Conservation (phyloP, 2,797 vertebrate genomes). For the Phalloptychus januarius region DNA sequence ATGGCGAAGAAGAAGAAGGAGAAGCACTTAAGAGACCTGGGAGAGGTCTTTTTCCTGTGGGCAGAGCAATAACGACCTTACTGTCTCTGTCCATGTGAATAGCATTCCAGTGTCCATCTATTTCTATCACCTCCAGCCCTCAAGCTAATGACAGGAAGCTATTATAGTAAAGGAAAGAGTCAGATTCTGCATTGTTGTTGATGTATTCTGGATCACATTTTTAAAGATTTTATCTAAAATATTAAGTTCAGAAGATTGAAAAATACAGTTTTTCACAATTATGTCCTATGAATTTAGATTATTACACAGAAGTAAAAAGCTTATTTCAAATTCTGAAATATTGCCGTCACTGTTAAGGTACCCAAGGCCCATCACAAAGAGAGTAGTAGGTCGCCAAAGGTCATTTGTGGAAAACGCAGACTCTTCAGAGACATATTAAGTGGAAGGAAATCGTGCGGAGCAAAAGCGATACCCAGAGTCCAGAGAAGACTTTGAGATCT, state of each 20-base stretch:
- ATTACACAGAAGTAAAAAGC: neutral
- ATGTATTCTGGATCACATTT: conserved; percentile 28
- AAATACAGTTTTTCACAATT: neutral
- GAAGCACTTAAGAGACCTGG: conserved; percentile 65
- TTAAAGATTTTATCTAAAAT: neutral
- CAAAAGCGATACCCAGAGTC: neutral
- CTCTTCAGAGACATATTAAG: neutral
- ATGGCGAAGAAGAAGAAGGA: conserved; percentile 47
- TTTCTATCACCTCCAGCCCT: conserved; percentile 56
- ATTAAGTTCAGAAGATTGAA: neutral
- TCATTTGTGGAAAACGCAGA: neutral
- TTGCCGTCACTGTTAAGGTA: too few species aligned
- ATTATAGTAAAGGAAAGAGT: conserved; percentile 56
- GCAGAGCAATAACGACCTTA: conserved; percentile 66
- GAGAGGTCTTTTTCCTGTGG: conserved; percentile 63
- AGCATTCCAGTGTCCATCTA: conserved; percentile 57
- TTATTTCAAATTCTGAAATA: neutral
- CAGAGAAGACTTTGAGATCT: neutral
- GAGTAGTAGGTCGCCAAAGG: neutral
- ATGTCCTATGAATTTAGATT: neutral
- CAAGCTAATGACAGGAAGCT: conserved; percentile 67
- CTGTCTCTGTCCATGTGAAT: conserved; percentile 68
- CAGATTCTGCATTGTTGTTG: neutral
- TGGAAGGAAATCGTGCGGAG: neutral
- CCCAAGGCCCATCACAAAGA: neutral